A percentile compares a stretch with the other conserved stretches of the same genome.
These are phyloP conservation scores for Petromus typicus DNA, from an alignment of 2,113 vertebrate genomes.

Conservation along the genomic window DNA sequence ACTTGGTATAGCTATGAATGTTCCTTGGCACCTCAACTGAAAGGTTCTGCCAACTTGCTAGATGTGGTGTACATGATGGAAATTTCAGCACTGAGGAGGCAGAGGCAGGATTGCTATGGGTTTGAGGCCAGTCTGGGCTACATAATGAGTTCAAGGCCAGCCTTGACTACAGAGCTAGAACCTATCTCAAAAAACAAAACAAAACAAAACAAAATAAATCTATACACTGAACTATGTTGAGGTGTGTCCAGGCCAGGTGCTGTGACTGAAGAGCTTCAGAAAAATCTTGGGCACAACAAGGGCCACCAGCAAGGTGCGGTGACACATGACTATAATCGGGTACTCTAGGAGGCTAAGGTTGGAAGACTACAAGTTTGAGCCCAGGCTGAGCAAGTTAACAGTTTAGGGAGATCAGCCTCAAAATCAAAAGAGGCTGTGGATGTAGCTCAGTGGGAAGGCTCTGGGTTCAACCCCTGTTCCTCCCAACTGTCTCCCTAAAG, in stretches of 20 bases:
- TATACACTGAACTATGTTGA: not conserved
- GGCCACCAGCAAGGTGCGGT: not conserved
- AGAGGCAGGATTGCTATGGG: not conserved
- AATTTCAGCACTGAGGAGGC: not conserved
- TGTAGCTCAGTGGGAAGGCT: not conserved
- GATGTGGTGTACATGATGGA: not conserved
- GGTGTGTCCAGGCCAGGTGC: not conserved
- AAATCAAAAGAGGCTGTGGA: not conserved
- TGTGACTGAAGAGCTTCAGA: not conserved
- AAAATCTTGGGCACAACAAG: not conserved
- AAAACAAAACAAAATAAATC: not conserved
- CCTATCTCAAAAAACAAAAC: not conserved
- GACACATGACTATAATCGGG: not conserved
- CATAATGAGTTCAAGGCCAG: not conserved
- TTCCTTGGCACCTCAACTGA: not conserved
- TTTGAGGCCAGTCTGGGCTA: not conserved
- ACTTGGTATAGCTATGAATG: not conserved
- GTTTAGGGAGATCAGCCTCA: not conserved
- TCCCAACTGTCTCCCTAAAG: not conserved
- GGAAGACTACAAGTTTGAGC: not conserved
- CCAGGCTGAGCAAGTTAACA: not conserved
- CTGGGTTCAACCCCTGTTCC: not conserved
- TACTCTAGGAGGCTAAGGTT: not conserved
- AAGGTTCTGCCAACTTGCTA: not conserved
- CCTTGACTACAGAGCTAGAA: not conserved